Evolutionary conservation across 2,888 invertebrate genomes (phyloP).

Genomic region (Exephanes ischioxanthus): DNA sequence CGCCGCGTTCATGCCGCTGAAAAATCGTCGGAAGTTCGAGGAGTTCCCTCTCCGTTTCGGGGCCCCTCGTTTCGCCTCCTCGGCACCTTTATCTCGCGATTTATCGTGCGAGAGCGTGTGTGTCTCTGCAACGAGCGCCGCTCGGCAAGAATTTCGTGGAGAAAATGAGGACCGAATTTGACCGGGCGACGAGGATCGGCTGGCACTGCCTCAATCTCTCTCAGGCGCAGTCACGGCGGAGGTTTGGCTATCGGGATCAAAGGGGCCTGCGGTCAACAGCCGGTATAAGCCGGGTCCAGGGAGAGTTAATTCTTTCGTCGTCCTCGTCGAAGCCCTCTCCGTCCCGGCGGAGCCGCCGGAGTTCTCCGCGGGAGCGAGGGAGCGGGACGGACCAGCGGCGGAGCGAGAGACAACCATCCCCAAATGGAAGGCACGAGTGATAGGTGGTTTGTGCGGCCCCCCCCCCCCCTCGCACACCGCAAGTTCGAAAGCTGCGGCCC

Average conservation of each 20-base stretch:
- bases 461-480: constrained; percentile 70
- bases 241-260: constrained; percentile 62
- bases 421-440: constrained; percentile 44
- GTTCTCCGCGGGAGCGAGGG: constrained; percentile 46
- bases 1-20: constrained; percentile 46
- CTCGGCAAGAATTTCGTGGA: not conserved
- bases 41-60: constrained; percentile 40
- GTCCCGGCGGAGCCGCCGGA: not conserved
- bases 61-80: not conserved
- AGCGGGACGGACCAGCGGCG: constrained; percentile 28
- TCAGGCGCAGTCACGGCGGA: not conserved
- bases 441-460: constrained; percentile 54
- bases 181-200: not conserved
- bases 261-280: constrained; percentile 62
- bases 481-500: constrained; percentile 82
- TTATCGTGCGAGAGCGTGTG: not conserved
- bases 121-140: not conserved
- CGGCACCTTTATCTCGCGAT: constrained; percentile 47
- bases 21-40: constrained; percentile 59
- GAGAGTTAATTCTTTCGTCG: constrained; percentile 63
- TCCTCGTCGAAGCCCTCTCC: constrained; percentile 44
- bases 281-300: constrained; percentile 60
- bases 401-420: constrained; percentile 19
- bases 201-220: constrained; percentile 19
- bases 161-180: constrained; percentile 15